Base-by-base conservation (phyloP, 2,797 vertebrate genomes). In the Sebastes hubbsi region DNA sequence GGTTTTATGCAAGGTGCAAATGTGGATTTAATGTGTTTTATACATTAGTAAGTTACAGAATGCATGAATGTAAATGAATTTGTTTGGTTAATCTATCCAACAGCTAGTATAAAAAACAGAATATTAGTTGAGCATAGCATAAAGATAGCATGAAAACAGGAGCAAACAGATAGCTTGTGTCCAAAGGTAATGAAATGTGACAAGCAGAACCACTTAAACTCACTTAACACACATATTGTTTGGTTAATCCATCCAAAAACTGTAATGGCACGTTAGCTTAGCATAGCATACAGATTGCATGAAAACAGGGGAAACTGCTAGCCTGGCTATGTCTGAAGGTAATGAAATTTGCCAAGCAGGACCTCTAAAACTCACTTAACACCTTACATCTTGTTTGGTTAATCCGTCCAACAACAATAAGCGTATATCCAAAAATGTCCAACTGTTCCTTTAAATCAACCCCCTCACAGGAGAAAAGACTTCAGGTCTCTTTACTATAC, bases 391-490 rank as follows among this genome's bases (percentile, higher is more conserved):
- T 32, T 0, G n/a, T 63, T 63, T 42, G 32, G 11, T 62, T 36
- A 62, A 62, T 62, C 60, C 20, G 10, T 29, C 14, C 67, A 49
- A 36, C 13, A 36, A 36, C 36, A 13, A 4, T 36, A 24, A 24
- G 24, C 24, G 24, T 24, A 24, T 24, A 24, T 36, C 34, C 32
- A 12, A 36, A 36, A 38, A 82, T 55, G 61, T 72, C 22, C 0
- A 83, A 77, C 29, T 65, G 29, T 36, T 71, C 42, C 62, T 81
- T 78, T 68, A 74, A 75, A 81, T 82, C 46, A 79, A 46, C 49
- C 54, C 14, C 5, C 34, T 55, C 24, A 49, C 20, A 55, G 13
- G 16, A 64, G 56, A 67, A 65, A 61, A 73, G 18, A 78, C 62
- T 30, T 70, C 5, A 85, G 72, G 88, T 88, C 66, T 83, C 75